A percentile compares a stretch with the other conserved stretches of the same genome.
phyloP scores from a whole-genome alignment of 2,888 invertebrate genomes.

The Apodemia hepburni region DNA sequence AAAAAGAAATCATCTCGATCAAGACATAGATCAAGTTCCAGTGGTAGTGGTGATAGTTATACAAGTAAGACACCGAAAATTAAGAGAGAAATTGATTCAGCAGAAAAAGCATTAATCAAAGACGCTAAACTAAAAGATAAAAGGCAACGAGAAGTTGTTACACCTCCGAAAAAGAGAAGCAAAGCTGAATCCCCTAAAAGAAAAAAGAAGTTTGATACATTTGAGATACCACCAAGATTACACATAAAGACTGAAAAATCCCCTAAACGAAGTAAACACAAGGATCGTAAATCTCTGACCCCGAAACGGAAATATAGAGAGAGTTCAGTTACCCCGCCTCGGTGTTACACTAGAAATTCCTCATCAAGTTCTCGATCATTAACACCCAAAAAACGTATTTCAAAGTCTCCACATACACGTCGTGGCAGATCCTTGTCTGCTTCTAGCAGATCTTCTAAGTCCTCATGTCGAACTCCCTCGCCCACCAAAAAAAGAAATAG shows the following conservation, averaged over 20 bases:
- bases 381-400: conserved; percentile 40
- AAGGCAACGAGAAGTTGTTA: conserved; percentile 38
- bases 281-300: conserved; percentile 42
- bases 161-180: conserved; percentile 41
- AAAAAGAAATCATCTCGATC: conserved; percentile 43
- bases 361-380: conserved; percentile 47
- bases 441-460: conserved; percentile 31
- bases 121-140: conserved; percentile 41
- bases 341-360: conserved; percentile 55
- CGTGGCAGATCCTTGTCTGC: conserved; percentile 34
- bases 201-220: conserved; percentile 43
- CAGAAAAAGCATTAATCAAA: conserved; percentile 41
- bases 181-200: conserved; percentile 42
- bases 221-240: conserved; percentile 48
- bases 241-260: conserved; percentile 47
- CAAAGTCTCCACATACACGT: conserved; percentile 37
- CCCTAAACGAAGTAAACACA: conserved; percentile 45
- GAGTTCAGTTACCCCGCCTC: conserved; percentile 63
- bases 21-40: conserved; percentile 40
- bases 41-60: conserved; percentile 38
- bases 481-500: conserved; percentile 35
- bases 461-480: conserved; percentile 42
- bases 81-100: conserved; percentile 31
- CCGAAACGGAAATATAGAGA: conserved; percentile 49
- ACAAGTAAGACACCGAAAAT: conserved; percentile 41